Percentiles rank a stretch among this genome's conserved stretches.
These are phyloP conservation scores for Antennarius maculatus DNA, from an alignment of 2,797 vertebrate genomes.

Conservation along the genomic window DNA sequence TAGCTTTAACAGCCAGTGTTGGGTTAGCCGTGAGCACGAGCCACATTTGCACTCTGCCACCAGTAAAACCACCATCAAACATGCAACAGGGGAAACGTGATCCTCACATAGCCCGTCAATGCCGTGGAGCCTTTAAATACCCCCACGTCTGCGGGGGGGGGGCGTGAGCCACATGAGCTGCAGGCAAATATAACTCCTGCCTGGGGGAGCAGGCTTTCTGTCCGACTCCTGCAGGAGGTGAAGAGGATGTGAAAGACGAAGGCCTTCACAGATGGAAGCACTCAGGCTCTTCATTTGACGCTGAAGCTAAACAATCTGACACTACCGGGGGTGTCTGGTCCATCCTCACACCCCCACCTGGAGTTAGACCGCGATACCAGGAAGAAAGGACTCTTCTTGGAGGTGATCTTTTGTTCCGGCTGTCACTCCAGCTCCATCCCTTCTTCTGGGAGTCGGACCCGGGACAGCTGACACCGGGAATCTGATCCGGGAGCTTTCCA, in stretches of 20 bases:
- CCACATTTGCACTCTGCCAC: background rate
- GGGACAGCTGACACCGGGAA: constrained; percentile 78
- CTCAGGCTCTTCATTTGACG: constrained; percentile 27
- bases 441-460: constrained; percentile 45
- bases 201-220: constrained; percentile 52
- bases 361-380: constrained; percentile 28
- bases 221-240: constrained; percentile 43
- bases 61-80: constrained; percentile 5
- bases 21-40: background rate
- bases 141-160: constrained; percentile 37
- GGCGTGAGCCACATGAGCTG: constrained; percentile 66
- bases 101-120: constrained; percentile 51
- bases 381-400: background rate
- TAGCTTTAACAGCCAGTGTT: background rate
- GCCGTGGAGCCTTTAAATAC: constrained; percentile 71
- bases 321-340: constrained; percentile 4
- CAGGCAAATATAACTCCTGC: constrained; percentile 76
- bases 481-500: constrained; percentile 75
- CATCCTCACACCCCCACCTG: constrained; percentile 22
- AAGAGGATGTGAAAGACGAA: constrained; percentile 69
- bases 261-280: constrained; percentile 47
- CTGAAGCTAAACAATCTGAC: constrained; percentile 17
- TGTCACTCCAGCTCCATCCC: constrained; percentile 5
- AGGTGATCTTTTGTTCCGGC: constrained; percentile 7
- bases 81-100: constrained; percentile 41